Evolutionary conservation across 2,113 vertebrate species (phyloP).

Genomic region (Sterrhoptilus dennistouni): DNA sequence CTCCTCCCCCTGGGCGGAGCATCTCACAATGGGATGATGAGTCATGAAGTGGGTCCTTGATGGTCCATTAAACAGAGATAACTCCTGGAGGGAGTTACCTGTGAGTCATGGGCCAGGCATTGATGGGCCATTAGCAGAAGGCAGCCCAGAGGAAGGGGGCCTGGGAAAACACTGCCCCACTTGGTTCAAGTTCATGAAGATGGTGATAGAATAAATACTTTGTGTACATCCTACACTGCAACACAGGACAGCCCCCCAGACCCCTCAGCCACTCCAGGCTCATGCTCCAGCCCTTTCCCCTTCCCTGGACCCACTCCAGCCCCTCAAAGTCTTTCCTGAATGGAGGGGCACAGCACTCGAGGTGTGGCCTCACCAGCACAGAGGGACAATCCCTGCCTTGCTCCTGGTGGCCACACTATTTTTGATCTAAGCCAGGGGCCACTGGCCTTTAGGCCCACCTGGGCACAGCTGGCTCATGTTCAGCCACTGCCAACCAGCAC

Average conservation of each 20-base stretch:
- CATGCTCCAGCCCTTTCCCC: neutral
- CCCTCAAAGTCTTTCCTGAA: neutral
- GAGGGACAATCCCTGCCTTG: neutral
- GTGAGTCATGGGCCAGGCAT: no score
- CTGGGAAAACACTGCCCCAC: no score
- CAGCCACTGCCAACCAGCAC: neutral
- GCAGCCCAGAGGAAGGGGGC: no score
- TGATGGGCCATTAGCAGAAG: no score
- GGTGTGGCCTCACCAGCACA: neutral
- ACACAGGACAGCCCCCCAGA: neutral
- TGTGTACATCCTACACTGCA: no score
- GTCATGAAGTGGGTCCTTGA: no score
- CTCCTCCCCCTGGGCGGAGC: no score
- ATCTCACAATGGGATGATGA: no score
- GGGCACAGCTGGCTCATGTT: neutral
- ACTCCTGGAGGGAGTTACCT: no score
- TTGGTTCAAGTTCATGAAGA: no score
- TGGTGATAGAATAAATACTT: no score
- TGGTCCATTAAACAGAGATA: no score
- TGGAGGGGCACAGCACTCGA: neutral
- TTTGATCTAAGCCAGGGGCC: neutral
- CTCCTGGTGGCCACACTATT: neutral
- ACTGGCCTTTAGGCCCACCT: neutral
- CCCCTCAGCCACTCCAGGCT: neutral
- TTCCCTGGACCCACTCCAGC: neutral